Base-by-base conservation (phyloP, 2,797 vertebrate genomes). In the Florisuga fusca region DNA sequence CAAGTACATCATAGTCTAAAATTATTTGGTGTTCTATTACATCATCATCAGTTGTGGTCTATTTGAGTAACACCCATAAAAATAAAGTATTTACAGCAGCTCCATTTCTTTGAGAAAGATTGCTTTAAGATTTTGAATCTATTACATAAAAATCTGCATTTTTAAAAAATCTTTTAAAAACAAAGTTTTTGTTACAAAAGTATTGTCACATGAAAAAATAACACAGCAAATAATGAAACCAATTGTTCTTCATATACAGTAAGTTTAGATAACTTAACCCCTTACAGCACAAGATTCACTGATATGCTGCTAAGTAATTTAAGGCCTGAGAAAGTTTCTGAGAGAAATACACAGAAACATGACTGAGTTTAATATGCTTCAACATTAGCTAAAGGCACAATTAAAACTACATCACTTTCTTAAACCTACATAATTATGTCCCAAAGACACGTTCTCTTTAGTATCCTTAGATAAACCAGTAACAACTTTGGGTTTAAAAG, bases 371-470 rank as follows among this genome's bases (percentile, higher is more conserved):
- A 97, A 97, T 83, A 96, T 79, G 87, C 81, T 94, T 91, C 90
- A 76, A 86, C 46, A 85, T 91, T 94, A 96, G 95, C 95, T 96
- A 94, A 87, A 85, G 94, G 93, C 83, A 96, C 95, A 98, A 98
- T 97, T 97, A 96, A 97, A 97, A 96, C 36, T 88, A 96, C 85
- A 96, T 93, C 87, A 77, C 58, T 94, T 80, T 93, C 94, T 96
- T 93, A 97, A 98, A 97, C 97, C 95, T 97, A 97, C 91, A 96
- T 95, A 97, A 97, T 97, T 97, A 97, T 84, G 75, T 95, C 96
- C 93, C 91, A 94, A 96, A 98, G 95, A 94, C 84, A 96, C 90
- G 71, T 87, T 81, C 84, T 95, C 76, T 93, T 97, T 93, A 97
- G 84, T 84, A 96, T 87, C 63, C 77, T 92, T 94, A 97, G 71